These are phyloP conservation scores for Sturnira hondurensis DNA, from an alignment of 2,113 vertebrate genomes.

Conservation along the genomic window DNA sequence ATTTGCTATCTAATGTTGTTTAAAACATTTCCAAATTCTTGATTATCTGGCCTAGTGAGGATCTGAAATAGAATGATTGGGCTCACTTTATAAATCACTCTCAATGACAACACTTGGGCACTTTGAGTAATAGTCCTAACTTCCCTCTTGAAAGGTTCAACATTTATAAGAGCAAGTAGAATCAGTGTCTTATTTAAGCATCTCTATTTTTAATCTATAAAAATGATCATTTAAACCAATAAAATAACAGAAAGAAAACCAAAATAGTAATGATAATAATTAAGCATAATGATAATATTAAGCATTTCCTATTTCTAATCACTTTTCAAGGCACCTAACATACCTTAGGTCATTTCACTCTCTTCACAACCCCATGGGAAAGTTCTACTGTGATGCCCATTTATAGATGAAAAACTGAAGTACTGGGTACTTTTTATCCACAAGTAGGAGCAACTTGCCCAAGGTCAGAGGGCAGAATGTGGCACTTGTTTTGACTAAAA, in stretches of 20 bases:
- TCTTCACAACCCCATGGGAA: neutral
- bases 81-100: neutral
- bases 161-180: neutral
- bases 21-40: conserved; percentile 24
- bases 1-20: neutral
- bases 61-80: neutral
- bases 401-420: neutral
- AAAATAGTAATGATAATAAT: neutral
- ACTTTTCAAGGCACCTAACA: neutral
- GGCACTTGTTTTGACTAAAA: neutral
- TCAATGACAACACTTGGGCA: neutral
- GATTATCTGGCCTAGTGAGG: neutral
- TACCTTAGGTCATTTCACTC: neutral
- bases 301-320: neutral
- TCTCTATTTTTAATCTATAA: neutral
- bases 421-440: neutral
- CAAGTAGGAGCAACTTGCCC: neutral
- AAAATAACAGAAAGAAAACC: neutral
- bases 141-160: neutral
- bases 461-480: neutral
- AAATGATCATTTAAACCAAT: neutral
- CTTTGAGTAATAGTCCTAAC: neutral
- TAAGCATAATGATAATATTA: too few relatives aligned
- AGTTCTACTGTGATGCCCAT: neutral
- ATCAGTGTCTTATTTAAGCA: neutral